phyloP scores from a whole-genome alignment of 2,797 vertebrate species.

The Pseudomugil tenellus region DNA sequence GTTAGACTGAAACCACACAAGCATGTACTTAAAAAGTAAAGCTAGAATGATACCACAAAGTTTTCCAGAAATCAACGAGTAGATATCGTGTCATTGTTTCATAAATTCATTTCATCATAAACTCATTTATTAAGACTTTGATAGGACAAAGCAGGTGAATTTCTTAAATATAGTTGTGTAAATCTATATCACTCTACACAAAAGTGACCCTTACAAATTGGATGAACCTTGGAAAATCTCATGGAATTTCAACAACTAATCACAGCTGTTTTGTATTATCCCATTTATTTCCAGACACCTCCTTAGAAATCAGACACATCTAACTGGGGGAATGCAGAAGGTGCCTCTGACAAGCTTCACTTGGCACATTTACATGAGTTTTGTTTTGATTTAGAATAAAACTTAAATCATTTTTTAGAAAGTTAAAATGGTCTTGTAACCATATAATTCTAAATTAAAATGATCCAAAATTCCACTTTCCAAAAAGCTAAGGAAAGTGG shows the following conservation, averaged over 20 bases:
- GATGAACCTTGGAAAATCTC: slow-evolving; percentile 51
- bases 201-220: slow-evolving; percentile 57
- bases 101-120: not conserved
- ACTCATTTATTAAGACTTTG: slow-evolving; percentile 2
- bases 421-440: no score
- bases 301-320: not conserved
- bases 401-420: no score
- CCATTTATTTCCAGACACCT: slow-evolving; percentile 12
- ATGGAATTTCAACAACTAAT: slow-evolving; percentile 60
- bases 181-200: slow-evolving; percentile 46
- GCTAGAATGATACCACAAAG: not conserved
- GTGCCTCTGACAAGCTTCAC: not conserved
- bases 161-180: slow-evolving; percentile 37
- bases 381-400: no score
- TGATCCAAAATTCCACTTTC: no score
- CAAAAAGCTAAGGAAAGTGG: no score
- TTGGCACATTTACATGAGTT: not conserved
- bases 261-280: slow-evolving; percentile 45
- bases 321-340: not conserved
- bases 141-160: not conserved
- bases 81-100: slow-evolving; percentile 6
- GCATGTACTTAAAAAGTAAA: not conserved
- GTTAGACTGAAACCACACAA: slow-evolving; percentile 1
- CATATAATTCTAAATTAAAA: no score
- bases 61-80: not conserved